These are phyloP conservation scores for Babyrousa celebensis DNA, from an alignment of 2,797 vertebrate genomes.

Conservation along the genomic window DNA sequence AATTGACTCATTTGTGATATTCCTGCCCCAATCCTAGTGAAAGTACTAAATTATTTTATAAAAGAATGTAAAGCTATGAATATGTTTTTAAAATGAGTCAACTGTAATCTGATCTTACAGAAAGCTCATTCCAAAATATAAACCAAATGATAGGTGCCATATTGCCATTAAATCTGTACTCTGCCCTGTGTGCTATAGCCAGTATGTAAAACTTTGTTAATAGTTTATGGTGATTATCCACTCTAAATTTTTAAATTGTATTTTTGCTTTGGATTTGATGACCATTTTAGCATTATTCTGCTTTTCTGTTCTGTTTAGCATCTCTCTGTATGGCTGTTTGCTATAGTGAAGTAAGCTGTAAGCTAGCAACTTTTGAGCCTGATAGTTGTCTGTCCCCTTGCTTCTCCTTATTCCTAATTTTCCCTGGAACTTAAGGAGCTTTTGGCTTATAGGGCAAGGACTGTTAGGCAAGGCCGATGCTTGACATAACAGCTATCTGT, in stretches of 20 bases:
- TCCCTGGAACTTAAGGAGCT: background rate
- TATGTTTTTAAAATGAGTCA: background rate
- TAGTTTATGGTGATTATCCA: background rate
- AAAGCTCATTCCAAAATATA: constrained; percentile 30
- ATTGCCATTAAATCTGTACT: background rate
- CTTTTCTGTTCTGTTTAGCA: background rate
- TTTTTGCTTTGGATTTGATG: constrained; percentile 13
- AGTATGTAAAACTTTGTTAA: background rate
- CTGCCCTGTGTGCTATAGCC: background rate
- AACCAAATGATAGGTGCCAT: background rate
- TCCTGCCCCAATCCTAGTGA: background rate
- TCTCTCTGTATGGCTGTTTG: background rate
- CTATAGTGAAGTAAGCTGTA: background rate
- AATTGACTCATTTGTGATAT: constrained; percentile 5
- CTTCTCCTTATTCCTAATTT: constrained; percentile 42
- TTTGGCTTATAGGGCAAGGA: background rate
- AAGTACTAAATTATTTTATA: constrained; percentile 21
- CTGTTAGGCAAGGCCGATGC: background rate
- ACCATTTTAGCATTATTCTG: background rate
- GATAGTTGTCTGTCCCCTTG: background rate
- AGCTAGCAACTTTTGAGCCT: background rate
- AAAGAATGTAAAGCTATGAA: background rate
- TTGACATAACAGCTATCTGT: background rate
- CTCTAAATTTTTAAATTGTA: background rate
- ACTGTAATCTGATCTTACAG: background rate